Conservation (phyloP, 1,140 invertebrate genomes). For the Galleria mellonella region DNA sequence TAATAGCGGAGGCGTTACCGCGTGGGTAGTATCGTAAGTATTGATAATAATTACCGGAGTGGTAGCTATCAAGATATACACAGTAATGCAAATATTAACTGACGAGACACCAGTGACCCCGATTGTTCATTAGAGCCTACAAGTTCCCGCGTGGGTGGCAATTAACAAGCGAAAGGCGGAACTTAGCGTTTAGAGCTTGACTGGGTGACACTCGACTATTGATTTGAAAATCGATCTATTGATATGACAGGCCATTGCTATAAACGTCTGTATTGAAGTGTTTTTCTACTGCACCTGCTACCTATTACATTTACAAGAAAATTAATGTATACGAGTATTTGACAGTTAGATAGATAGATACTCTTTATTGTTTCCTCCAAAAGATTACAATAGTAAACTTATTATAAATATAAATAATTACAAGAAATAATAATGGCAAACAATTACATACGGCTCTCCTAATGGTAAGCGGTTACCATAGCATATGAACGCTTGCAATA, state of each 20-base stretch:
- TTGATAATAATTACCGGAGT: conserved; percentile 11
- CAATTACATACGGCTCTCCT: too few species aligned
- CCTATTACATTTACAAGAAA: too few species aligned
- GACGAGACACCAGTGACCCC: conserved; percentile 24
- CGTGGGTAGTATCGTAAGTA: conserved; percentile 1
- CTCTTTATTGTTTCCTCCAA: too few species aligned
- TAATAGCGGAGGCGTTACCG: conserved; percentile 8
- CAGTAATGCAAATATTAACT: conserved; percentile 25
- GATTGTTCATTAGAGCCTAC: conserved; percentile 14
- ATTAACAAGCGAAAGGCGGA: conserved; percentile 43
- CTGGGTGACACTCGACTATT: conserved; percentile 3
- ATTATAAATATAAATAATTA: too few species aligned
- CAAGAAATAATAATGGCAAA: too few species aligned
- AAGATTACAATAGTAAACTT: too few species aligned
- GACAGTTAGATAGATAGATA: too few species aligned
- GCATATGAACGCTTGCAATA: too few species aligned
- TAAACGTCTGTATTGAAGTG: too few species aligned
- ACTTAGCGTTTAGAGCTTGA: conserved; percentile 9
- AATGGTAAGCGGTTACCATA: too few species aligned
- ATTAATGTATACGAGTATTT: too few species aligned
- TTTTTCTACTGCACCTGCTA: too few species aligned
- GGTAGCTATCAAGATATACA: conserved; percentile 15
- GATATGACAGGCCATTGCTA: conserved; percentile 1
- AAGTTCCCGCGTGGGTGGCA: conserved; percentile 32
- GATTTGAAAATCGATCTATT: conserved; percentile 1